Conservation (phyloP, 2,113 vertebrate genomes). For the Salminus brasiliensis region DNA sequence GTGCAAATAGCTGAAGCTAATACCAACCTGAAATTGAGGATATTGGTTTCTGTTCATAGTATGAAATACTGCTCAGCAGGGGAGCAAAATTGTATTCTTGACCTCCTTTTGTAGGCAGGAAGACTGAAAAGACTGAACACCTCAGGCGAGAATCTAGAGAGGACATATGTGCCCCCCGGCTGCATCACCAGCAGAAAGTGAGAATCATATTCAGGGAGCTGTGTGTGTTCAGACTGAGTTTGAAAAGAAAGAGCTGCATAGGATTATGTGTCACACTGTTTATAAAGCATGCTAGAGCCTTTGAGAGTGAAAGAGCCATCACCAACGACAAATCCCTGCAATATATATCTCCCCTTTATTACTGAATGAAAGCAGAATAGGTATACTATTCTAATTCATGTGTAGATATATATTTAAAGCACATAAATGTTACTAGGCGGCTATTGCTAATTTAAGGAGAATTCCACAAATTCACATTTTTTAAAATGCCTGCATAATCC, state of each 20-base stretch:
- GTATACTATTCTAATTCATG: no score
- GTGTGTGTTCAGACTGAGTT: slow-evolving; percentile 12
- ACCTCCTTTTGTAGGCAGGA: neutral
- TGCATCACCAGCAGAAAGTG: slow-evolving; percentile 4
- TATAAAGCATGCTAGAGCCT: neutral
- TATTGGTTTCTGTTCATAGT: neutral
- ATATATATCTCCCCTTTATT: neutral
- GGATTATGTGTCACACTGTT: neutral
- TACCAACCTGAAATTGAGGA: neutral
- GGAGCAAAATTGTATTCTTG: neutral
- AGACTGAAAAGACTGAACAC: neutral
- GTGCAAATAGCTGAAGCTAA: neutral
- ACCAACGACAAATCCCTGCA: neutral
- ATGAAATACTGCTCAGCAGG: neutral
- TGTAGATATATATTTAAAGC: no score
- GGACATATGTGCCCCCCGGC: neutral
- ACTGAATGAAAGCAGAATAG: neutral
- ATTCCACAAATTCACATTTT: no score
- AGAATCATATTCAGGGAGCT: slow-evolving; percentile 27
- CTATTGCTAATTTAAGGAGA: no score
- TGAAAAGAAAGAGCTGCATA: neutral
- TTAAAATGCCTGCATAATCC: no score
- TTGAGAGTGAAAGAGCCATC: neutral
- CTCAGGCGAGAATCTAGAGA: slow-evolving; percentile 23
- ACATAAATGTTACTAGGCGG: no score